A percentile compares a stretch with the other conserved stretches of the same genome.
Conservation (phyloP, 2,113 vertebrate genomes). For the Sardina pilchardus region DNA sequence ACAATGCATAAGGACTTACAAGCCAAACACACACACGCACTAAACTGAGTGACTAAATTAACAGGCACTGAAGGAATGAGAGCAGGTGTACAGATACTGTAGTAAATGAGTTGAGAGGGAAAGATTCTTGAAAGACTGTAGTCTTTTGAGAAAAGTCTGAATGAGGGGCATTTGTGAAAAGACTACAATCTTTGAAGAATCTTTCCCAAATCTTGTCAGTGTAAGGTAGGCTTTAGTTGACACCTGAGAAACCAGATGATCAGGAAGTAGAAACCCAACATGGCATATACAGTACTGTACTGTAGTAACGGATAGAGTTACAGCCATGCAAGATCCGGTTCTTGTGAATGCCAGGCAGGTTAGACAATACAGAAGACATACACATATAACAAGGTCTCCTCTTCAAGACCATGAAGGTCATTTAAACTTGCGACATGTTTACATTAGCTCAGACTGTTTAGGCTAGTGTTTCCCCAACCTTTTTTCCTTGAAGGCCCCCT, state of each 20-base stretch:
- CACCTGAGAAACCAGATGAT: neutral
- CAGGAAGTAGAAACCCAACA: neutral
- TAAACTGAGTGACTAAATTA: neutral
- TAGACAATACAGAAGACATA: neutral
- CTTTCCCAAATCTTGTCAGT: too few relatives aligned
- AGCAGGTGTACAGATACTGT: neutral
- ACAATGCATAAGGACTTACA: neutral
- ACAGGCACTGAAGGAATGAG: neutral
- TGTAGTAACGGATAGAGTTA: neutral
- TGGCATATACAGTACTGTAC: too few relatives aligned
- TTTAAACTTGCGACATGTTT: neutral
- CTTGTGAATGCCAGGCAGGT: too few relatives aligned
- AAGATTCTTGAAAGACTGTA: too few relatives aligned
- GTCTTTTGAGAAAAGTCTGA: too few relatives aligned
- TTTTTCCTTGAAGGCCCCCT: too few relatives aligned
- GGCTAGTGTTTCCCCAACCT: too few relatives aligned
- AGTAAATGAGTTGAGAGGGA: too few relatives aligned
- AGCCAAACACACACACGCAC: neutral
- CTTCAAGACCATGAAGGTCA: too few relatives aligned
- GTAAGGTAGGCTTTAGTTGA: too few relatives aligned
- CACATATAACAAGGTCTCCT: neutral
- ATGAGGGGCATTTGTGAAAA: too few relatives aligned
- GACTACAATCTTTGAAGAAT: too few relatives aligned
- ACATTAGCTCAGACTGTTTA: neutral
- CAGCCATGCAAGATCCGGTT: neutral